Evolutionary conservation across 2,888 invertebrate genomes (phyloP).

Genomic region (Ectemnius continuus): DNA sequence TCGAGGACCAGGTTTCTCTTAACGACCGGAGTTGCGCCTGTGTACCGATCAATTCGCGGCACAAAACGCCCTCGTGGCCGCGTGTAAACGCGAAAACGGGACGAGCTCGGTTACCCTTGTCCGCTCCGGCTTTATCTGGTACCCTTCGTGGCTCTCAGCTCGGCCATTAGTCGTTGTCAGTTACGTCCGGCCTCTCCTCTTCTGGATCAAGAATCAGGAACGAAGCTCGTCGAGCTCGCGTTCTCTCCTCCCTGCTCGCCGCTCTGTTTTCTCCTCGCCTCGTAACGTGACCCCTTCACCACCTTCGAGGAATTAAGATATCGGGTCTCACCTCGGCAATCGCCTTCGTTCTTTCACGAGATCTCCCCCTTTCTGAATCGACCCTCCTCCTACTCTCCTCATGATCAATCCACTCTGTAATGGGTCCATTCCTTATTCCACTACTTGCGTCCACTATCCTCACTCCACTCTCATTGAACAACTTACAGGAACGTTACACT

Average conservation of each 20-base stretch:
- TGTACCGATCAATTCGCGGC: slow-evolving; percentile 59
- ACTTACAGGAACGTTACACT: too few species aligned
- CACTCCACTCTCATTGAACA: slow-evolving; percentile 34
- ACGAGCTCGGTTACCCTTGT: slow-evolving; percentile 63
- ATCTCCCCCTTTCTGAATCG: slow-evolving; percentile 41
- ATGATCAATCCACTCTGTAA: slow-evolving; percentile 1
- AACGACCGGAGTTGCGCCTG: slow-evolving; percentile 40
- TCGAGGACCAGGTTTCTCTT: slow-evolving; percentile 42
- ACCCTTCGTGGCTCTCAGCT: slow-evolving; percentile 61
- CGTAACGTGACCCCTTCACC: slow-evolving; percentile 68
- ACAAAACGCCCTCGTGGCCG: slow-evolving; percentile 57
- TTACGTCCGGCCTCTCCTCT: slow-evolving; percentile 67
- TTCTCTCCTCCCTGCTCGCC: slow-evolving; percentile 53
- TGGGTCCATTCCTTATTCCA: too few species aligned
- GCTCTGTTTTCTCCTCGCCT: slow-evolving; percentile 37
- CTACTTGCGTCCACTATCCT: slow-evolving; percentile 7
- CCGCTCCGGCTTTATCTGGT: slow-evolving; percentile 67
- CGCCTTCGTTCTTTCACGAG: slow-evolving; percentile 65
- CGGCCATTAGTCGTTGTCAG: slow-evolving; percentile 75
- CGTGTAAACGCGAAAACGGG: slow-evolving; percentile 70
- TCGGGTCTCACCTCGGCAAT: slow-evolving; percentile 63
- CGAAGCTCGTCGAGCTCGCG: slow-evolving; percentile 48
- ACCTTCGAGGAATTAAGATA: slow-evolving; percentile 72
- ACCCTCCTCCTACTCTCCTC: not conserved
- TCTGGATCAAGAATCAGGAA: slow-evolving; percentile 64